phyloP scores from a whole-genome alignment of 2,797 vertebrate species.

The Melanotaenia parkinsoni region DNA sequence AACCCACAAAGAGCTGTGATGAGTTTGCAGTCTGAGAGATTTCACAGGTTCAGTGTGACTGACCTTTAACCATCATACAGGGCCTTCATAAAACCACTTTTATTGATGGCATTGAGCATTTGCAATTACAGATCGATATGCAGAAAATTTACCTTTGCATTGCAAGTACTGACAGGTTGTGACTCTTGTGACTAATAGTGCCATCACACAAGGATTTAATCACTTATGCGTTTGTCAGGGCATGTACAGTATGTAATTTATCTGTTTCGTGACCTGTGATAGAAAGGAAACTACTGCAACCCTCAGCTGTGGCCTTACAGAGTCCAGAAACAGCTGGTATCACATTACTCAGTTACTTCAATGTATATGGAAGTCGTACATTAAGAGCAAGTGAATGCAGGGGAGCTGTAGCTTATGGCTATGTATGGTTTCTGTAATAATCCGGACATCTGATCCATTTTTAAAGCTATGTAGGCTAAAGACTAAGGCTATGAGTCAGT shows the following conservation, averaged over 20 bases:
- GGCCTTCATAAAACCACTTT: slow-evolving; percentile 46
- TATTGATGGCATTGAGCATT: slow-evolving; percentile 35
- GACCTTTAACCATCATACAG: slow-evolving; percentile 32
- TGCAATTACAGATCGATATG: slow-evolving; percentile 48
- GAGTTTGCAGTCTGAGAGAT: slow-evolving; percentile 5
- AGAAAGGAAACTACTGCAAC: slow-evolving; percentile 8
- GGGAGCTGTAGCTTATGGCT: background rate
- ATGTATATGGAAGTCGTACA: background rate
- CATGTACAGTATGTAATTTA: background rate
- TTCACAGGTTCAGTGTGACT: slow-evolving; percentile 8
- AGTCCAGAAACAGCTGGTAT: slow-evolving; percentile 25
- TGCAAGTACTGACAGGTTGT: slow-evolving; percentile 17
- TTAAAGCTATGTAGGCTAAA: background rate
- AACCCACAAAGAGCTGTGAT: background rate
- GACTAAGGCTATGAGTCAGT: slow-evolving; percentile 18
- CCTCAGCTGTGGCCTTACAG: slow-evolving; percentile 10
- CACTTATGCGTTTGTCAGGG: slow-evolving; percentile 15
- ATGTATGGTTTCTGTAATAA: background rate
- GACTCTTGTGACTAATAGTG: slow-evolving; percentile 19
- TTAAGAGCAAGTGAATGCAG: slow-evolving; percentile 27
- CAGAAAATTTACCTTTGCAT: slow-evolving; percentile 32
- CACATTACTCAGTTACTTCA: slow-evolving; percentile 33
- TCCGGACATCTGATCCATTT: background rate
- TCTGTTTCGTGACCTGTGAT: slow-evolving; percentile 2
- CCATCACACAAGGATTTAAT: slow-evolving; percentile 27